A percentile compares a stretch with the other conserved stretches of the same genome.
Conservation (phyloP, 2,797 vertebrate species). For the Melanogrammus aeglefinus region DNA sequence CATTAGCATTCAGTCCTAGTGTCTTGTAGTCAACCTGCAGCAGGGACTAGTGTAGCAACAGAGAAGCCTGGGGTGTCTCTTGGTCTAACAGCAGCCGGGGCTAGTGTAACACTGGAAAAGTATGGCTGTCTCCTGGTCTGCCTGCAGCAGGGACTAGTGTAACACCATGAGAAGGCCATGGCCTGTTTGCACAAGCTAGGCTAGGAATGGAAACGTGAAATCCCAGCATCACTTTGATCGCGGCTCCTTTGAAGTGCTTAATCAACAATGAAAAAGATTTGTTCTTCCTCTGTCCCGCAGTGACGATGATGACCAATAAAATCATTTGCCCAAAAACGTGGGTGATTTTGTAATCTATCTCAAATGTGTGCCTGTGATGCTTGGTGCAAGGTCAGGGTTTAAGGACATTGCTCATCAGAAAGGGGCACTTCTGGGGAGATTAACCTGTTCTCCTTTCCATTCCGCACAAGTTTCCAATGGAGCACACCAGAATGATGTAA, state of each 20-base stretch:
- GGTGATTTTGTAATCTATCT: not conserved
- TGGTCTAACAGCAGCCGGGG: not conserved
- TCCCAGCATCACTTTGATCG: not conserved
- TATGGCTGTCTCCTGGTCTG: not conserved
- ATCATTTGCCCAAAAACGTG: not conserved
- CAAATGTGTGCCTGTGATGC: not conserved
- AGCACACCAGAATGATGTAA: not conserved
- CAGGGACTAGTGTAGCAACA: too few relatives aligned
- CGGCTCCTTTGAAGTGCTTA: not conserved
- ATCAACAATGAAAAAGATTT: constrained; percentile 11
- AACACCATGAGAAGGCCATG: too few relatives aligned
- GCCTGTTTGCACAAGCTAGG: not conserved
- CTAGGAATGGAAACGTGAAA: not conserved
- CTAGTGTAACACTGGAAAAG: too few relatives aligned
- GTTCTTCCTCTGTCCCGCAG: not conserved
- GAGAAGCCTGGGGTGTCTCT: not conserved
- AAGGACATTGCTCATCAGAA: not conserved
- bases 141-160: not conserved
- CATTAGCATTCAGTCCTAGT: not conserved
- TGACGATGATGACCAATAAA: constrained; percentile 16
- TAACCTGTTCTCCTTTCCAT: not conserved
- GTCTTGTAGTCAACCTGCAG: not conserved
- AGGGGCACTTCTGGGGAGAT: not conserved
- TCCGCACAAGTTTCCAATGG: not conserved
- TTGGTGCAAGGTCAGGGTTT: not conserved